phyloP scores from a whole-genome alignment of 1,140 invertebrate species.

The Harpegnathos saltator region DNA sequence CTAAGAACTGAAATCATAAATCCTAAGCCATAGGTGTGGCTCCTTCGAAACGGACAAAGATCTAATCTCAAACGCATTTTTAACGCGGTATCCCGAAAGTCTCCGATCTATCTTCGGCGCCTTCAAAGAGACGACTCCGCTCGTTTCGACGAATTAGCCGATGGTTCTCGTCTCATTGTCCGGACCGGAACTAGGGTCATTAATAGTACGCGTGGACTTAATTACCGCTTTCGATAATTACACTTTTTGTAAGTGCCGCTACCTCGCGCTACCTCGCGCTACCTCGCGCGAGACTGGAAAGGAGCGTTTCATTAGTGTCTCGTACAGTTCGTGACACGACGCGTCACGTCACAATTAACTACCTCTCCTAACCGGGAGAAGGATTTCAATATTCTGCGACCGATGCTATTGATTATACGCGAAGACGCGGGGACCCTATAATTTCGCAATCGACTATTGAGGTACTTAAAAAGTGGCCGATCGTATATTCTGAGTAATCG shows the following conservation, averaged over 20 bases:
- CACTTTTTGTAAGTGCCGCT: conserved; percentile 65
- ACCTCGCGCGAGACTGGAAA: conserved; percentile 18
- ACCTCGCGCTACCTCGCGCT: conserved; percentile 16
- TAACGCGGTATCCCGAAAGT: conserved; percentile 34
- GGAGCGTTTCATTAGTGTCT: conserved; percentile 43
- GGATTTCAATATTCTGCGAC: conserved; percentile 41
- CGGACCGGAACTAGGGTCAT: conserved; percentile 46
- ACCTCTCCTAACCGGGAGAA: conserved; percentile 8
- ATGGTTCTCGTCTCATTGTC: conserved; percentile 9
- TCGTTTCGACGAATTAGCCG: conserved; percentile 34
- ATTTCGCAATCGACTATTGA: conserved; percentile 19
- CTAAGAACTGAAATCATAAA: conserved; percentile 41
- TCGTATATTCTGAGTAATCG: conserved; percentile 7
- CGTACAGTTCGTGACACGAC: conserved; percentile 40
- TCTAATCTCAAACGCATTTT: conserved; percentile 44
- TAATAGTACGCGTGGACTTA: conserved; percentile 70
- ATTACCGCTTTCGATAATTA: conserved; percentile 77
- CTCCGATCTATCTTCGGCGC: conserved; percentile 34
- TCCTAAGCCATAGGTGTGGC: conserved; percentile 19
- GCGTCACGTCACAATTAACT: conserved; percentile 48
- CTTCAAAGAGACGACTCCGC: conserved; percentile 20
- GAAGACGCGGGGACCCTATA: conserved; percentile 33
- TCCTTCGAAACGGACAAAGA: conserved; percentile 33
- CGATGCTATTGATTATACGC: conserved; percentile 44
- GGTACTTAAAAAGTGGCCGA: conserved; percentile 4